Conservation (phyloP, 2,888 invertebrate species). For the Patella ulyssiponensis region DNA sequence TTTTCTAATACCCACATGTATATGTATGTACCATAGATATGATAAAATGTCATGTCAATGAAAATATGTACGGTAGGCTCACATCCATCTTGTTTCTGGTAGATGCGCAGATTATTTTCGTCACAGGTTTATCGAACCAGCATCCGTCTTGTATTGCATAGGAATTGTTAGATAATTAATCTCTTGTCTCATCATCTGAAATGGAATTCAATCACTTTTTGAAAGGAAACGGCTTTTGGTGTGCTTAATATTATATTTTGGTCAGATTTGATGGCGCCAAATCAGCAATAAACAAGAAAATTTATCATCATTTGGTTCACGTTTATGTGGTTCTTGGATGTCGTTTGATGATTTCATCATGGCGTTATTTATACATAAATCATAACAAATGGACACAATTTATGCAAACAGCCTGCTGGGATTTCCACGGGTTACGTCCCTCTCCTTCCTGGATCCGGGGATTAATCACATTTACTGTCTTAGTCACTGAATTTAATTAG, state of each 20-base stretch:
- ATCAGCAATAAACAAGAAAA: neutral
- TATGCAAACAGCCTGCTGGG: neutral
- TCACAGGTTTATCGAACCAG: too few species aligned
- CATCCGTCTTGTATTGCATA: too few species aligned
- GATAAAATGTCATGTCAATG: too few species aligned
- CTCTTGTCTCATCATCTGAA: neutral
- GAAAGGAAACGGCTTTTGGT: neutral
- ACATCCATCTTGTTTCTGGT: too few species aligned
- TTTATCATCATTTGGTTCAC: neutral
- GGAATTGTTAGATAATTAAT: too few species aligned
- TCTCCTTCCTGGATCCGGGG: neutral
- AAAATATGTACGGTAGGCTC: too few species aligned
- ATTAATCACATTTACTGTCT: constrained; percentile 11
- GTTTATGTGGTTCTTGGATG: constrained; percentile 4
- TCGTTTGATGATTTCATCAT: constrained; percentile 3
- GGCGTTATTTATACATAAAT: constrained; percentile 1
- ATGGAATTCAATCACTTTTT: neutral
- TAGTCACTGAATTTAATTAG: constrained; percentile 11
- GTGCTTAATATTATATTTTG: neutral
- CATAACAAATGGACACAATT: constrained; percentile 1
- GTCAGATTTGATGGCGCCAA: constrained; percentile 5
- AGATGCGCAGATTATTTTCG: too few species aligned
- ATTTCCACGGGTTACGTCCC: neutral
- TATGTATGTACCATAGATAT: too few species aligned
- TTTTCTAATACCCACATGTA: too few species aligned